Percentiles rank a stretch among this genome's conserved stretches.
phyloP scores from a whole-genome alignment of 1,140 invertebrate species.

The Lycorma delicatula region DNA sequence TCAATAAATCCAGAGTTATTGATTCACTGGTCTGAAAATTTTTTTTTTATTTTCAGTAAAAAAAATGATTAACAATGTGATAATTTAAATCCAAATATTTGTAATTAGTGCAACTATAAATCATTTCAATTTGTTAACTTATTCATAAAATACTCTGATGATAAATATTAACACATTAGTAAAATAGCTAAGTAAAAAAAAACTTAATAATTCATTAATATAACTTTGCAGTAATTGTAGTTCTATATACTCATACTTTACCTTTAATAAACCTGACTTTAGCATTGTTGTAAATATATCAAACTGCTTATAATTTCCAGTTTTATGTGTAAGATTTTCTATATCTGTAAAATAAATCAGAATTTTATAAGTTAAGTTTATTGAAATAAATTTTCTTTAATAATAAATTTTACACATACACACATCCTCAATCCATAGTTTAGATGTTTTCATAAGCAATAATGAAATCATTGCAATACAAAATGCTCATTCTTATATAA shows the following conservation, averaged over 20 bases:
- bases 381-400: neutral
- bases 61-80: no score
- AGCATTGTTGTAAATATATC: constrained; percentile 44
- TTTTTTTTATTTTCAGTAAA: no score
- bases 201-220: no score
- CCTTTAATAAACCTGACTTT: constrained; percentile 42
- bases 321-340: constrained; percentile 44
- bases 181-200: no score
- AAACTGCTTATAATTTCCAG: constrained; percentile 45
- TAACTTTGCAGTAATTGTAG: no score
- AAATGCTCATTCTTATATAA: neutral
- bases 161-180: no score
- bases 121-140: no score
- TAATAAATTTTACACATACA: neutral
- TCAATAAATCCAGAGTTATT: constrained; percentile 37
- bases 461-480: neutral
- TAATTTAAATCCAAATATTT: no score
- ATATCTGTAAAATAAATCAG: constrained; percentile 38
- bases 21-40: constrained; percentile 35
- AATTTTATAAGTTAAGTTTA: neutral
- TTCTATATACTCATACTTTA: no score
- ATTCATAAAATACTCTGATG: no score
- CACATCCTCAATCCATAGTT: neutral
- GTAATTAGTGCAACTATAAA: no score
- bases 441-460: neutral